Conservation (phyloP, 2,888 invertebrate genomes). For the Tineola bisselliella region DNA sequence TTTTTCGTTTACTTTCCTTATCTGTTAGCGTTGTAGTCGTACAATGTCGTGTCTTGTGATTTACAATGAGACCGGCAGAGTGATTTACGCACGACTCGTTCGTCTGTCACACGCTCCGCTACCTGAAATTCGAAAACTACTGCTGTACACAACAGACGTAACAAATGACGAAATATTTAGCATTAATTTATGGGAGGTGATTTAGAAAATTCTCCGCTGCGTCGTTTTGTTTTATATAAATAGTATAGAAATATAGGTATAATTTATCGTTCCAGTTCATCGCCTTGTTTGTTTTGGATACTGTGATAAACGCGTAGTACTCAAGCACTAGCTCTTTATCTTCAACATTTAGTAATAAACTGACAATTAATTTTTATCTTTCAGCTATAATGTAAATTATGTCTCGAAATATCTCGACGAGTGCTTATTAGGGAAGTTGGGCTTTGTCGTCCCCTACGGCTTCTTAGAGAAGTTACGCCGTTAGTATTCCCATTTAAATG, state of each 20-base stretch:
- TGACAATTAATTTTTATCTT: background rate
- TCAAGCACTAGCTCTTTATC: background rate
- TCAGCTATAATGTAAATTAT: background rate
- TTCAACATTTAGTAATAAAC: background rate
- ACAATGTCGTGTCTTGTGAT: slow-evolving; percentile 4
- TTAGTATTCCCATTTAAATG: background rate
- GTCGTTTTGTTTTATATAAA: too few species aligned
- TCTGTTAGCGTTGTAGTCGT: background rate
- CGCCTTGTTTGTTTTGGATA: background rate
- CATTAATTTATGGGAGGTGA: background rate
- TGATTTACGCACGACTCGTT: slow-evolving; percentile 4
- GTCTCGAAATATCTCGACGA: background rate
- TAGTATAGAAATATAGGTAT: too few species aligned
- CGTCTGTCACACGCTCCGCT: background rate
- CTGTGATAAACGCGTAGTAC: background rate
- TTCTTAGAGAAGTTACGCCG: background rate
- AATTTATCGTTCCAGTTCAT: too few species aligned
- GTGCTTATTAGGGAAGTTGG: background rate
- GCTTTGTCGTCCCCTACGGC: background rate
- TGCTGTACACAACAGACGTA: too few species aligned
- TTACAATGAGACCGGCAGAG: background rate
- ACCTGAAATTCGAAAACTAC: background rate
- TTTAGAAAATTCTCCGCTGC: too few species aligned
- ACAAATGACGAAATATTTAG: background rate
- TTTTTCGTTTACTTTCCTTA: background rate